Evolutionary conservation across 2,888 invertebrate species (phyloP).

Genomic region (Holacanthella duospinosa): DNA sequence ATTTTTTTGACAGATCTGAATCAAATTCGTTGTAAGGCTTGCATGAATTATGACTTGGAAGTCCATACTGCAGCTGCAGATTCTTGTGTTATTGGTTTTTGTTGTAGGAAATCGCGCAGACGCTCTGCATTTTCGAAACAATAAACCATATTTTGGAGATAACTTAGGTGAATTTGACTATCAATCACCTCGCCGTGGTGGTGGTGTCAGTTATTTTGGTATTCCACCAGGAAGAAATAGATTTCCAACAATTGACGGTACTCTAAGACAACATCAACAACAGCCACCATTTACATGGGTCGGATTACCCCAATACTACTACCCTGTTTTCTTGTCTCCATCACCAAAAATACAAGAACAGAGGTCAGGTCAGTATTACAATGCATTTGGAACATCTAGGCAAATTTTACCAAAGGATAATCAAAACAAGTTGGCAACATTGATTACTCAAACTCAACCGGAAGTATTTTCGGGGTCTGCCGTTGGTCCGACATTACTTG

Average conservation of each 20-base stretch:
- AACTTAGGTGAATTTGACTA: too few relatives aligned
- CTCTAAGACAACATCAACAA: not conserved
- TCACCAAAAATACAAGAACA: not conserved
- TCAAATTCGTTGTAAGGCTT: too few relatives aligned
- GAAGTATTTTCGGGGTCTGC: not conserved
- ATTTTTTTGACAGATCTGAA: too few relatives aligned
- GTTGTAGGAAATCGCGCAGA: too few relatives aligned
- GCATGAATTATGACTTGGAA: too few relatives aligned
- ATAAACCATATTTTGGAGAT: too few relatives aligned
- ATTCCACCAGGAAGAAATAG: not conserved
- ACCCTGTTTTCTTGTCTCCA: not conserved
- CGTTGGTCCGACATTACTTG: not conserved
- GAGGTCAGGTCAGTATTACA: not conserved
- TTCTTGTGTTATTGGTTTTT: too few relatives aligned
- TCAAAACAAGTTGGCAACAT: not conserved
- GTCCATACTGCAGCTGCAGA: too few relatives aligned
- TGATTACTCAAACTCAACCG: not conserved
- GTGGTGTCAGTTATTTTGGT: not conserved
- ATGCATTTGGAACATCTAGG: not conserved
- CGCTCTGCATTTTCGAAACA: too few relatives aligned
- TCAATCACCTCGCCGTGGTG: too few relatives aligned
- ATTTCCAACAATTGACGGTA: not conserved
- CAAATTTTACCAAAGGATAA: not conserved
- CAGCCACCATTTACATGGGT: not conserved
- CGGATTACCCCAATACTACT: not conserved